Evolutionary conservation across 2,113 vertebrate species (phyloP).

Genomic region (Nymphicus hollandicus): DNA sequence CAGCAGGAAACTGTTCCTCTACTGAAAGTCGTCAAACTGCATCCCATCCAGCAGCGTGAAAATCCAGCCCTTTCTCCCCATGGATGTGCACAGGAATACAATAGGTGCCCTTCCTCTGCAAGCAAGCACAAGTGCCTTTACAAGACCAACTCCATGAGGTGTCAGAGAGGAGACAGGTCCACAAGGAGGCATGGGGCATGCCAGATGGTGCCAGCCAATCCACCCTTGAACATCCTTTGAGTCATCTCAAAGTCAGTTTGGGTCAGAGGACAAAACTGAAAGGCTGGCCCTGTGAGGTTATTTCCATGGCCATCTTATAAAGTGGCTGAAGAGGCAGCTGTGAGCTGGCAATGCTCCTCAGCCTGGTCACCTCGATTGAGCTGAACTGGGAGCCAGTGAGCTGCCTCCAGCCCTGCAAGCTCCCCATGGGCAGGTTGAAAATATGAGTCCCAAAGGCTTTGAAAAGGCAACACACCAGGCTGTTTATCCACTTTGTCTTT

Average conservation of each 20-base stretch:
- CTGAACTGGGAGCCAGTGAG: background rate
- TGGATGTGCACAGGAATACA: background rate
- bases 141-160: background rate
- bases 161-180: background rate
- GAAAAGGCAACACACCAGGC: background rate
- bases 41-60: background rate
- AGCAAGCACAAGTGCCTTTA: background rate
- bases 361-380: rapidly evolving
- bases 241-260: background rate
- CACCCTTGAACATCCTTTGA: background rate
- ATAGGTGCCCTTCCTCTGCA: background rate
- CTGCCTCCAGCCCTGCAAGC: background rate
- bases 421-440: background rate
- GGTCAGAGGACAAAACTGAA: background rate
- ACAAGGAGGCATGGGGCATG: background rate
- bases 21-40: background rate
- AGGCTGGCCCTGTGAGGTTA: background rate
- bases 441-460: background rate
- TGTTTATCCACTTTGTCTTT: background rate
- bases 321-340: rapidly evolving
- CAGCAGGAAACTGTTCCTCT: background rate
- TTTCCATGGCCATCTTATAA: background rate
- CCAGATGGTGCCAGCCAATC: background rate
- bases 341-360: background rate
- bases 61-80: background rate